phyloP scores from a whole-genome alignment of 2,113 vertebrate species.

The Gymnocephalus cernua region DNA sequence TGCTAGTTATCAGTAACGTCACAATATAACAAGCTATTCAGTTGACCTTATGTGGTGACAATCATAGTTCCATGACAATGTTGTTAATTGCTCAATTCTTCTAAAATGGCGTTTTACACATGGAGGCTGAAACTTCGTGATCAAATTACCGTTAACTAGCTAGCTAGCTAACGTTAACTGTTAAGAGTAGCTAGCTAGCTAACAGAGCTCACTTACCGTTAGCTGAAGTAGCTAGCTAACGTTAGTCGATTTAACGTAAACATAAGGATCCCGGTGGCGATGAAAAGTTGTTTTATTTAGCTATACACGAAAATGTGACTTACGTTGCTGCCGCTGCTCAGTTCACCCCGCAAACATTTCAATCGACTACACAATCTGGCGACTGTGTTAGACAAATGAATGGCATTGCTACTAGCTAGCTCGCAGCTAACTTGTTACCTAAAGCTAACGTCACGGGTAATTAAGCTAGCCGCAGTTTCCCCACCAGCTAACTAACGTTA shows the following conservation, averaged over 20 bases:
- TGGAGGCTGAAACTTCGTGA: neutral
- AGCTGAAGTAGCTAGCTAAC: constrained; percentile 6
- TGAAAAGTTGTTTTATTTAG: neutral
- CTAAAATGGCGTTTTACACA: neutral
- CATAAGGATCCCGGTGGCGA: neutral
- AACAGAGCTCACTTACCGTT: constrained; percentile 10
- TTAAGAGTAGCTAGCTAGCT: neutral
- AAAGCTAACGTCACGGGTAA: constrained; percentile 49
- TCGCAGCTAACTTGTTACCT: constrained; percentile 27
- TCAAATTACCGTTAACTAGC: constrained; percentile 9
- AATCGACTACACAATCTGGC: neutral
- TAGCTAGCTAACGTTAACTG: neutral
- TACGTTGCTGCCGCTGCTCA: neutral
- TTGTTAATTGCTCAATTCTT: neutral
- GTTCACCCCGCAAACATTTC: neutral
- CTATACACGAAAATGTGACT: neutral
- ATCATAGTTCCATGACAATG: neutral
- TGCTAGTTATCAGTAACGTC: neutral
- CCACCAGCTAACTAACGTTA: constrained; percentile 47
- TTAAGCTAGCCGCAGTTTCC: constrained; percentile 51
- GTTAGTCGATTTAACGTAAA: neutral
- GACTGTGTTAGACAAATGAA: constrained; percentile 30
- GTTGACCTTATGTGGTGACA: neutral
- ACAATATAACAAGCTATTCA: neutral
- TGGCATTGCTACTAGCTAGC: constrained; percentile 17